A percentile compares a stretch with the other conserved stretches of the same genome.
Evolutionary conservation across 92 coral and sea anemone genomes (phyloP).

Genomic region (Parazoanthus darwini): DNA sequence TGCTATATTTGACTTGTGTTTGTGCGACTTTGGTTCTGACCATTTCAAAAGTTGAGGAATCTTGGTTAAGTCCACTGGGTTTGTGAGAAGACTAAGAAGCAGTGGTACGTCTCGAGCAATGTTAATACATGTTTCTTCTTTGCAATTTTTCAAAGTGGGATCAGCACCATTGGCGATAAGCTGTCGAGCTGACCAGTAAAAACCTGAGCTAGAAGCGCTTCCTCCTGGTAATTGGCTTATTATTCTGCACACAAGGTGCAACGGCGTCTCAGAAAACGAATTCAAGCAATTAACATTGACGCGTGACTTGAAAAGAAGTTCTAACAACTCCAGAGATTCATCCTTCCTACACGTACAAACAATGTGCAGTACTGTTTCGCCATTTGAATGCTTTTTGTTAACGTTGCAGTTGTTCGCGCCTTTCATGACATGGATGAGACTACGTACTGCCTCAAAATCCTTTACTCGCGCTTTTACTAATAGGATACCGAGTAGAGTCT

Average conservation of each 20-base stretch:
- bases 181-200: neutral
- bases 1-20: conserved; percentile 22
- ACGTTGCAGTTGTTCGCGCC: neutral
- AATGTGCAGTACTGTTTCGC: neutral
- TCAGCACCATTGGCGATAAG: conserved; percentile 42
- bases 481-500: neutral
- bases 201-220: neutral
- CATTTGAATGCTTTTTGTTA: neutral
- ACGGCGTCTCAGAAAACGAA: neutral
- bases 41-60: conserved; percentile 50
- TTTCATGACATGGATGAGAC: neutral
- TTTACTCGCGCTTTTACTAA: neutral
- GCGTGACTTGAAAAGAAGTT: neutral
- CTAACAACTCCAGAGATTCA: neutral
- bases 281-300: neutral
- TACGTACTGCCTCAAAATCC: neutral
- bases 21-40: conserved; percentile 36
- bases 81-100: conserved; percentile 24
- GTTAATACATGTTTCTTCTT: conserved; percentile 14
- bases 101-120: conserved; percentile 1
- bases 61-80: neutral
- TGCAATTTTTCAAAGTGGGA: neutral
- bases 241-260: conserved; percentile 4
- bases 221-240: neutral
- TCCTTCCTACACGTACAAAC: neutral